Evolutionary conservation across 2,113 vertebrate genomes (phyloP), one percentile per base, ranked within the genome.

Genomic region (Elgaria multicarinata): DNA sequence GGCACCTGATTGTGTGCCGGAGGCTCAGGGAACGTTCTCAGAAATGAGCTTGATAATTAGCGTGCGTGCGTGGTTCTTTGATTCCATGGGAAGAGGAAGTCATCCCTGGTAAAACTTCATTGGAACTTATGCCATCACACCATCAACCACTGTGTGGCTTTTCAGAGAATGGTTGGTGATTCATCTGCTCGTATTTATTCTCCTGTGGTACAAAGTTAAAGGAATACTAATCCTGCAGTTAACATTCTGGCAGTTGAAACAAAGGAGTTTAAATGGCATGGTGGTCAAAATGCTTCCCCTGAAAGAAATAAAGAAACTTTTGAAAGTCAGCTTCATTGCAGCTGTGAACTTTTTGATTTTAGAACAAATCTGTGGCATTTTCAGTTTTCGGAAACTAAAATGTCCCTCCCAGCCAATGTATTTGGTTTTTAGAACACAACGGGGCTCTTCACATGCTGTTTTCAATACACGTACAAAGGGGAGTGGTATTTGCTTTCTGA

Each of bases 121-220:
- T 62, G 9, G 26, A 2, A 4, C 33, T 53, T 26, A 84, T 50
- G n/a, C 20, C 0, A 2, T 0, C 5, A 58, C 74, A 58, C 28
- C 24, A 28, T 1, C 9, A 0, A 4, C 8, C 0, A 0, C 44
- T 0, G 0, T 3, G 0, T 0, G 31, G 39, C 58, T 86, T 85
- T 82, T 66, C 9, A 66, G 58, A 83, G 44, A 90, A 77, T 42
- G 18, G 12, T 76, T 55, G 55, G 28, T 83, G 79, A 83, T 67
- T 77, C 71, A 87, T 5, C 66, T 9, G 66, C 62, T 85, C 16
- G 53, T 28, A 62, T 31, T 9, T 7, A 74, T 66, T 66, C 72
- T 87, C 46, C 77, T 0, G 13, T 28, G 26, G 88, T 24, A 71
- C 71, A 78, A 69, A 86, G 67, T 58, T 0, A 0, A 1, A 50